A percentile compares a stretch with the other conserved stretches of the same genome.
Evolutionary conservation across 2,113 vertebrate genomes (phyloP).

Genomic region (Oreamnos americanus): DNA sequence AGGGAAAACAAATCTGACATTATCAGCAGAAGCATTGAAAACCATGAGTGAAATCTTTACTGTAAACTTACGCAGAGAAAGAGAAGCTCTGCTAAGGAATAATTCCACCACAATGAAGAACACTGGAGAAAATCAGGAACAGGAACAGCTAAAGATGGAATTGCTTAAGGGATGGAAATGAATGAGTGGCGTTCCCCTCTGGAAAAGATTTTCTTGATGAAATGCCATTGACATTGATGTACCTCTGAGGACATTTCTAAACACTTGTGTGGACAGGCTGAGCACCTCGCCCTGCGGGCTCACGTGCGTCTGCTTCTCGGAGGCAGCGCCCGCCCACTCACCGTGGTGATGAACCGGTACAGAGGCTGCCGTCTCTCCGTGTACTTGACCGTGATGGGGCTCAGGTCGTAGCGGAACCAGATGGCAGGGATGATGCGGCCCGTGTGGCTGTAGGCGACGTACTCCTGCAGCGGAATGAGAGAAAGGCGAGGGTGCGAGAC

Average conservation of each 20-base stretch:
- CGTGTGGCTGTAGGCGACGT: constrained; percentile 97
- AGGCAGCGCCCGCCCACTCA: constrained; percentile 78
- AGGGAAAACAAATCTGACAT: not conserved
- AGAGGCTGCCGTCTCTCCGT: constrained; percentile 95
- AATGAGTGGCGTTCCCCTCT: not conserved
- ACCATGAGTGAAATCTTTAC: not conserved
- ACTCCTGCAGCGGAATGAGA: constrained; percentile 84
- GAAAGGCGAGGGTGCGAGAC: rapidly evolving
- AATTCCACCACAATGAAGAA: not conserved
- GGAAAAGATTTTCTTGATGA: not conserved
- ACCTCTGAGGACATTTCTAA: not conserved
- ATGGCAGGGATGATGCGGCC: constrained; percentile 98
- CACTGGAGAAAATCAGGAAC: not conserved
- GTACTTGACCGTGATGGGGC: constrained; percentile 99
- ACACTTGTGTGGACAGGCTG: too few relatives aligned
- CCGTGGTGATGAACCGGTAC: constrained; percentile 98
- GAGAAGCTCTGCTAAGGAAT: not conserved
- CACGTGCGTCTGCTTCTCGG: rapidly evolving
- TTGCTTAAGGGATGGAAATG: not conserved
- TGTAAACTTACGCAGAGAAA: not conserved
- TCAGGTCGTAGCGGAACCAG: constrained; percentile 99
- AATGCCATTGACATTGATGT: rapidly evolving
- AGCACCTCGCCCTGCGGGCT: not conserved
- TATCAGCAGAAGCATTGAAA: rapidly evolving
- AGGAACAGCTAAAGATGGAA: not conserved